phyloP scores from a whole-genome alignment of 2,113 vertebrate species.

The Sclerurus mexicanus region DNA sequence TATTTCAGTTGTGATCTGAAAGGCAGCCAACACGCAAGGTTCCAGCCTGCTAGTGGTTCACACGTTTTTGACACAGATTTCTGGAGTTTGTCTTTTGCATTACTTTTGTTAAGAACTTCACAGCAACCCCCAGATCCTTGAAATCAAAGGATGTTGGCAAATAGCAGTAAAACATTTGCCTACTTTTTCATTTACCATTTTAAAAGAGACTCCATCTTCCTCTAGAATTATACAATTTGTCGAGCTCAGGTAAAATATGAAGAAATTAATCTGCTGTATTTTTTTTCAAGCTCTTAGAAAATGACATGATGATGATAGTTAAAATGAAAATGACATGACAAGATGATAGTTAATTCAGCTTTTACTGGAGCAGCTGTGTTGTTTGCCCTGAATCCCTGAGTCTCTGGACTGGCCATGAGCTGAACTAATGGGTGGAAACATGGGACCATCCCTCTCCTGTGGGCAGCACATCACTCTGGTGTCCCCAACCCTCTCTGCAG shows the following conservation, averaged over 20 bases:
- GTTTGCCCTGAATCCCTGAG: neutral
- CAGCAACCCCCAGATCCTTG: neutral
- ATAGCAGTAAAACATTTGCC: neutral
- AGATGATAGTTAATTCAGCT: neutral
- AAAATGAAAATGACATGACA: neutral
- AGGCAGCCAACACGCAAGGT: neutral
- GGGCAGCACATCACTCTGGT: rapidly evolving
- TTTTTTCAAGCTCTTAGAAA: neutral
- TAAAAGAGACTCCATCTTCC: neutral
- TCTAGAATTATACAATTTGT: neutral
- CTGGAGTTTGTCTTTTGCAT: neutral
- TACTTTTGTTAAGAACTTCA: neutral
- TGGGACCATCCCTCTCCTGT: neutral
- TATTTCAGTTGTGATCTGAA: neutral
- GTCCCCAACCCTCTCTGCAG: rapidly evolving
- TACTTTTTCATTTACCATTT: neutral
- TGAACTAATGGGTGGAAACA: neutral
- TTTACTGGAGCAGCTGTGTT: neutral
- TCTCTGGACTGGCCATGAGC: neutral
- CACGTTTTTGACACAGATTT: neutral
- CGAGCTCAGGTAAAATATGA: neutral
- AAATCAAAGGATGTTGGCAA: neutral
- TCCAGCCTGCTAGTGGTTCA: neutral
- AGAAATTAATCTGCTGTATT: neutral
- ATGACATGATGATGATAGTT: neutral